A percentile compares a stretch with the other conserved stretches of the same genome.
Evolutionary conservation across 2,888 invertebrate species (phyloP).

Genomic region (Crepidodera aurea): DNA sequence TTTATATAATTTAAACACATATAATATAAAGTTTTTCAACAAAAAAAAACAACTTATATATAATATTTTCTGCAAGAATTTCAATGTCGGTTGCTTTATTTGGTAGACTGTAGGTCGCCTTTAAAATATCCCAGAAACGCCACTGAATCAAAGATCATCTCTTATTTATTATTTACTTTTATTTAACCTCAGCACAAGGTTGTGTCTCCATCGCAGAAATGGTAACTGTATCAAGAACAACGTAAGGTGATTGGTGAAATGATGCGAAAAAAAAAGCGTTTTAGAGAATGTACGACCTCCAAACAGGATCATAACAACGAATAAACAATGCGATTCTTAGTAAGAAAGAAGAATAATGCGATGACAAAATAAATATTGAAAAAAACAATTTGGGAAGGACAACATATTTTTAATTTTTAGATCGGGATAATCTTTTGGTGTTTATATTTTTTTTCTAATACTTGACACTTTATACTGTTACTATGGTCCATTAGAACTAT

Average conservation of each 20-base stretch:
- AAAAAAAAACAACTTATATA: too few relatives aligned
- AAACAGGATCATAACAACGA: background rate
- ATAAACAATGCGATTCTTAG: background rate
- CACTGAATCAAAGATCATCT: background rate
- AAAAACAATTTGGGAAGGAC: too few relatives aligned
- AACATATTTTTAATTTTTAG: too few relatives aligned
- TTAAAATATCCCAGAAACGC: background rate
- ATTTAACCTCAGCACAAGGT: conserved; percentile 17
- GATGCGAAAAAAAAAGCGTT: conserved; percentile 15
- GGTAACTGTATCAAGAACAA: conserved; percentile 14
- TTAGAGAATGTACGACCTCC: conserved; percentile 14
- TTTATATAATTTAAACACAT: too few relatives aligned
- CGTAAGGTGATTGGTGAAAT: conserved; percentile 22
- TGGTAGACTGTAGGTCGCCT: background rate
- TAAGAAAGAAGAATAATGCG: background rate
- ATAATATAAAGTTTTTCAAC: too few relatives aligned
- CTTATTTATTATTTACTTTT: conserved; percentile 11
- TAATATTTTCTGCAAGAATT: too few relatives aligned
- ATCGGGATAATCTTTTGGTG: too few relatives aligned
- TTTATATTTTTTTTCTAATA: too few relatives aligned
- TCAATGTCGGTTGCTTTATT: too few relatives aligned
- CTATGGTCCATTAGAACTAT: too few relatives aligned
- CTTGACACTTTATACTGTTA: too few relatives aligned
- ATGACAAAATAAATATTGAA: too few relatives aligned
- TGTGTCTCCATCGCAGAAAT: background rate